These are phyloP conservation scores for Turnix velox DNA, from an alignment of 2,113 vertebrate species.

Conservation along the genomic window DNA sequence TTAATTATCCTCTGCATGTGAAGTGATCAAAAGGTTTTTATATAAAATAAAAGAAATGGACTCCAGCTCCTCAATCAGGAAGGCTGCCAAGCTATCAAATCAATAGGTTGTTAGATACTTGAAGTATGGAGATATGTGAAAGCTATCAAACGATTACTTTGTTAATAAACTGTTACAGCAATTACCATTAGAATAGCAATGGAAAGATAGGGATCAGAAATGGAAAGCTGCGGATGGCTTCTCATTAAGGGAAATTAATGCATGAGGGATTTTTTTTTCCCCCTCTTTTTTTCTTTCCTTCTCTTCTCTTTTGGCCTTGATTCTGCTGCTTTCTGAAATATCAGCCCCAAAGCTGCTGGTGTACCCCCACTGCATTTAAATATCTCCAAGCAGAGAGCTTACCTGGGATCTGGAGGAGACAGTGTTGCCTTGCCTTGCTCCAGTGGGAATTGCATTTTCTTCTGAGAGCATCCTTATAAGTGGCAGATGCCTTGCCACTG, in stretches of 20 bases:
- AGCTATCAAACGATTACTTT: slow-evolving; percentile 56
- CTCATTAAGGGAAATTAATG: slow-evolving; percentile 56
- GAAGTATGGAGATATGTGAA: slow-evolving; percentile 34
- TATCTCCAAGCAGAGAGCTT: neutral
- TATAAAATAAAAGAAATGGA: neutral
- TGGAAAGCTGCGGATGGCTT: slow-evolving; percentile 19
- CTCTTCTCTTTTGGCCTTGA: neutral
- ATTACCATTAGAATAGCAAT: slow-evolving; percentile 45
- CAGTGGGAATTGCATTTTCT: too few relatives aligned
- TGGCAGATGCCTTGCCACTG: neutral
- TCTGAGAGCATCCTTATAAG: neutral
- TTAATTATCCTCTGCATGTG: neutral
- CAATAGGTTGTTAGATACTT: slow-evolving; percentile 55
- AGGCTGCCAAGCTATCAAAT: neutral
- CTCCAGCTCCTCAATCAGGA: slow-evolving; percentile 36
- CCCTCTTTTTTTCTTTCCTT: too few relatives aligned
- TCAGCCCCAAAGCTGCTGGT: neutral
- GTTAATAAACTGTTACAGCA: slow-evolving; percentile 56
- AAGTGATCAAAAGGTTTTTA: neutral
- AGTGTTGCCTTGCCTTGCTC: too few relatives aligned
- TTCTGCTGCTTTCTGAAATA: rapidly evolving
- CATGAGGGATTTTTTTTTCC: neutral
- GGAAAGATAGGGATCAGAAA: slow-evolving; percentile 47
- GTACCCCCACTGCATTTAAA: neutral
- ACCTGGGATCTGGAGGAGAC: neutral